Conservation (phyloP, 2,888 invertebrate species). For the Chirona hameri region DNA sequence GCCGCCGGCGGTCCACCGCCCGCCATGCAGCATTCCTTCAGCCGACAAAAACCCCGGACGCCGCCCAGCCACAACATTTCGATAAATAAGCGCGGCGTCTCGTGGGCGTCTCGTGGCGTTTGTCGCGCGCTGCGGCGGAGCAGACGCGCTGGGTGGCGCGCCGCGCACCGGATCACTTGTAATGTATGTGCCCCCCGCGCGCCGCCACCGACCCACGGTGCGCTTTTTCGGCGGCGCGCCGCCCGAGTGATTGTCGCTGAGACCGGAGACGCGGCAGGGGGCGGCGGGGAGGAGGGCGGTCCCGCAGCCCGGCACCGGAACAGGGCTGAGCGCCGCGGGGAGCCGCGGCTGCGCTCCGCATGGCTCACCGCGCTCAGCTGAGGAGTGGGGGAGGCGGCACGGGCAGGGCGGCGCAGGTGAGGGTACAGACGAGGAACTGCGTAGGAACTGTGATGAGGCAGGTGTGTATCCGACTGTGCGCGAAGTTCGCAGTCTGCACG, state of each 20-base stretch:
- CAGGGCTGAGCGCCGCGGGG: background rate
- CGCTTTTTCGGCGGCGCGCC: background rate
- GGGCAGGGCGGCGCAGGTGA: no score
- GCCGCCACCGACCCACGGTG: background rate
- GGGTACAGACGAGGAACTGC: no score
- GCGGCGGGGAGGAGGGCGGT: background rate
- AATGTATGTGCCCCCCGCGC: background rate
- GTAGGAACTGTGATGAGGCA: no score
- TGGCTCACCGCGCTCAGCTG: background rate
- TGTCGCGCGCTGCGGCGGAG: background rate
- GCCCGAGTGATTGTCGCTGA: background rate
- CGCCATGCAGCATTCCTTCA: background rate
- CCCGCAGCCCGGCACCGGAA: background rate
- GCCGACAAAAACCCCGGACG: background rate
- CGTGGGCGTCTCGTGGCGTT: background rate
- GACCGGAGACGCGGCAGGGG: background rate
- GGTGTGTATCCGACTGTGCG: no score
- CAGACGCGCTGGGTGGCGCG: conserved; percentile 1
- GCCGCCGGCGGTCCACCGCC: background rate
- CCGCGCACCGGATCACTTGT: background rate
- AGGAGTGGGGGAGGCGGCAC: no score
- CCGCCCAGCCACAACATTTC: conserved; percentile 10
- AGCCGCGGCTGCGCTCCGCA: background rate
- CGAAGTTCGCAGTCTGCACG: no score
- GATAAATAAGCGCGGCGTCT: conserved; percentile 22